Percentiles rank a stretch among this genome's conserved stretches.
Evolutionary conservation across 2,797 vertebrate genomes (phyloP).

Genomic region (Siniperca undulata): DNA sequence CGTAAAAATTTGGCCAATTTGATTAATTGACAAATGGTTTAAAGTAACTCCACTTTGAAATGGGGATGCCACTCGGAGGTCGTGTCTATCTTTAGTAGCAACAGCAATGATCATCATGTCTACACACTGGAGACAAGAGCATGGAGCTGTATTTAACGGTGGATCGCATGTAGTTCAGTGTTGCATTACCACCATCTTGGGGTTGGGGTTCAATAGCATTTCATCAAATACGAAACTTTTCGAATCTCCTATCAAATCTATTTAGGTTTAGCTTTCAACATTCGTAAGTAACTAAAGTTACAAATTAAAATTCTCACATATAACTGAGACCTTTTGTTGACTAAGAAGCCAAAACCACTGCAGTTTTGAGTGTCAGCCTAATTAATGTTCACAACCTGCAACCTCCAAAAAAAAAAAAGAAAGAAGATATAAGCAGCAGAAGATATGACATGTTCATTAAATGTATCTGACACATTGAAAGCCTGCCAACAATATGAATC

Average conservation of each 20-base stretch:
- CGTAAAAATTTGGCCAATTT: too few relatives aligned
- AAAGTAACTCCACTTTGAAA: not conserved
- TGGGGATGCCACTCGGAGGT: not conserved
- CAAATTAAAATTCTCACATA: not conserved
- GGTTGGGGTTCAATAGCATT: too few relatives aligned
- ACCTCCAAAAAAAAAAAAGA: not conserved
- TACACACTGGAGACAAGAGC: not conserved
- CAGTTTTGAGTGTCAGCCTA: not conserved
- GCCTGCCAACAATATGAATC: not conserved
- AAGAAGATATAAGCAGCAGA: not conserved
- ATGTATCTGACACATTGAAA: not conserved
- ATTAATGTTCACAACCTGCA: not conserved
- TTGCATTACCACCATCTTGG: too few relatives aligned
- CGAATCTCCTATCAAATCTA: too few relatives aligned
- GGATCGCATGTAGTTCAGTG: not conserved
- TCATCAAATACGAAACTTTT: too few relatives aligned
- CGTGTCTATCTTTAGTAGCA: not conserved
- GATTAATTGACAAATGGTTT: too few relatives aligned
- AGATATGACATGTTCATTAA: not conserved
- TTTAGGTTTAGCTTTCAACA: too few relatives aligned
- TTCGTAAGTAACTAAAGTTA: not conserved
- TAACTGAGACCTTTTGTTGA: not conserved
- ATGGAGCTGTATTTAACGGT: not conserved
- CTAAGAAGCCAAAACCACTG: not conserved
- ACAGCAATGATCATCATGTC: not conserved